A percentile compares a stretch with the other conserved stretches of the same genome.
These are phyloP conservation scores for Prinia subflava DNA, from an alignment of 2,113 vertebrate species.

Conservation along the genomic window DNA sequence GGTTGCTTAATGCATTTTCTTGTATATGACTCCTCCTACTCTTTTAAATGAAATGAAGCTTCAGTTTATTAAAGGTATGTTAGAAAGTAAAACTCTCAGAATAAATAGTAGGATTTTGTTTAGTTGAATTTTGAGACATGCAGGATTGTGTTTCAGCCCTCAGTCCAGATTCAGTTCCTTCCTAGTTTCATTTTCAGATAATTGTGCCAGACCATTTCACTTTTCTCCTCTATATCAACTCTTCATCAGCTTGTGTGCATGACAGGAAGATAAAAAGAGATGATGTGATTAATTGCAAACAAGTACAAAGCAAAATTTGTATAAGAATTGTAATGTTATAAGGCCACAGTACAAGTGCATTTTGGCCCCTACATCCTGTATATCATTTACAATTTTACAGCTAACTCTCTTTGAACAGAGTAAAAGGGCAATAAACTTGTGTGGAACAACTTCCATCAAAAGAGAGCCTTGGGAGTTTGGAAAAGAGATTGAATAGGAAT, in stretches of 20 bases:
- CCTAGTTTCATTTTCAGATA: background rate
- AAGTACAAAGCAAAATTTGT: background rate
- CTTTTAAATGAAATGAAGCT: background rate
- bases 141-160: background rate
- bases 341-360: fast-evolving
- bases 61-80: background rate
- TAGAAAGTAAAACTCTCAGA: background rate
- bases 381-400: background rate
- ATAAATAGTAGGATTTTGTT: background rate
- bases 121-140: background rate
- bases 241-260: background rate
- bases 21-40: background rate
- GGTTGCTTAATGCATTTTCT: background rate
- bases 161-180: background rate
- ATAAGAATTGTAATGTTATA: background rate
- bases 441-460: background rate
- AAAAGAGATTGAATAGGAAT: background rate
- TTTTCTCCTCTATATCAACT: background rate
- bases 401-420: background rate
- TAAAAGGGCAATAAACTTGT: background rate
- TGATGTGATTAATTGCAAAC: background rate
- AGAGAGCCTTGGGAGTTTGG: background rate
- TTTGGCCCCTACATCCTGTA: background rate
- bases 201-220: background rate
- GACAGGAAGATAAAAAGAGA: background rate